Conservation (phyloP, 1,140 invertebrate species). For the Aporrectodea caliginosa region DNA sequence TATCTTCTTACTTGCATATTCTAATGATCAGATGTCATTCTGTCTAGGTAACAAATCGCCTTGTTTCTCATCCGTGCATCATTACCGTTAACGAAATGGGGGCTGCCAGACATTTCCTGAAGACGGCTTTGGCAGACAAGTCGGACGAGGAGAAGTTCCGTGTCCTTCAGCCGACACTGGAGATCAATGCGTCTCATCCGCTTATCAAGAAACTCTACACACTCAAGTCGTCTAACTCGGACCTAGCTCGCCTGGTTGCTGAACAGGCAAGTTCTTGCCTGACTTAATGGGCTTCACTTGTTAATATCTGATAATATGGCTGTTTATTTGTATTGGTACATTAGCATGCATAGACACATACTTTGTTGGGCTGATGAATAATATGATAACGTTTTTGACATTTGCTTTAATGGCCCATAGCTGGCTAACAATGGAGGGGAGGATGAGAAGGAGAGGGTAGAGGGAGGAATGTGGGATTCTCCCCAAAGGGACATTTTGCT, state of each 20-base stretch:
- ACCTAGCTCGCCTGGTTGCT: constrained; percentile 76
- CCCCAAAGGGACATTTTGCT: no score
- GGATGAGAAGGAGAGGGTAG: no score
- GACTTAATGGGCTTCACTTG: neutral
- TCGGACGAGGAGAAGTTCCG: constrained; percentile 80
- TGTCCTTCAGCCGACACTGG: constrained; percentile 81
- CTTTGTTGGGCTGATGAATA: no score
- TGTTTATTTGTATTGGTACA: neutral
- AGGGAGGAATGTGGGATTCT: no score
- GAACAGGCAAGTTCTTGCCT: constrained; percentile 72
- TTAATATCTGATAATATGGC: neutral
- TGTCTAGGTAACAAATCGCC: constrained; percentile 68
- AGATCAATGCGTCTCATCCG: constrained; percentile 89
- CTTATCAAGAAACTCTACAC: constrained; percentile 83
- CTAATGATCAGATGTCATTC: no score
- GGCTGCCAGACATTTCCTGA: constrained; percentile 86
- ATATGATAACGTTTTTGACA: no score
- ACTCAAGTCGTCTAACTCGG: constrained; percentile 69
- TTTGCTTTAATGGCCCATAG: no score
- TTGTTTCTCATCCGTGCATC: constrained; percentile 87
- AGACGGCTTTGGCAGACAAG: constrained; percentile 78
- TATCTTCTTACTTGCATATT: no score
- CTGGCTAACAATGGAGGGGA: no score
- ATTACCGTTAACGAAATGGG: constrained; percentile 94
- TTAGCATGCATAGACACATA: no score